Evolutionary conservation across 2,113 vertebrate genomes (phyloP).

Genomic region (Hemicordylus capensis): DNA sequence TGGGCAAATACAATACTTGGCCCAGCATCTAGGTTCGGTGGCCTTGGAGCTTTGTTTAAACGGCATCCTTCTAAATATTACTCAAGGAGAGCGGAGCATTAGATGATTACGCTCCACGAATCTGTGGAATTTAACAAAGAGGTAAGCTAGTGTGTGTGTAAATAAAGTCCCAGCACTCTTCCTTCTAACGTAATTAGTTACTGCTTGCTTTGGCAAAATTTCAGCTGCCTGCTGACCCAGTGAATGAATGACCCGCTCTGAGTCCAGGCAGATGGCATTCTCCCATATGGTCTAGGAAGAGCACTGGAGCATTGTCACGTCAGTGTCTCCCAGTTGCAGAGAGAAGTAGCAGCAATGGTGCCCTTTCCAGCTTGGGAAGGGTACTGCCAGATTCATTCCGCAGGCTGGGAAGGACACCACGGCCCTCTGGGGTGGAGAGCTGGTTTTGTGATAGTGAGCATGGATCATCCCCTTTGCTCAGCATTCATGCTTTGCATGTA

Average conservation of each 20-base stretch:
- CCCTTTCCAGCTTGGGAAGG: background rate
- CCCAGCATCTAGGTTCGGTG: background rate
- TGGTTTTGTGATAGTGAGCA: too few relatives aligned
- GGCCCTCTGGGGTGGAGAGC: too few relatives aligned
- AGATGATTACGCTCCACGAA: background rate
- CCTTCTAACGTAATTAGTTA: background rate
- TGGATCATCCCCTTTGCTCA: too few relatives aligned
- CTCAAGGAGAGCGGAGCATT: background rate
- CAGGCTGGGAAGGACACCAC: background rate
- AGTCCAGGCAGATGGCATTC: background rate
- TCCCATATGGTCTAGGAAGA: background rate
- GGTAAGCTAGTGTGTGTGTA: background rate
- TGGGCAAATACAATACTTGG: background rate
- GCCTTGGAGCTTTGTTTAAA: background rate
- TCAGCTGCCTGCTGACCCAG: background rate
- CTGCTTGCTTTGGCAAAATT: conserved; percentile 7
- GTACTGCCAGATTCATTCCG: background rate
- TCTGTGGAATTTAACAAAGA: background rate
- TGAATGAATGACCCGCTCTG: background rate
- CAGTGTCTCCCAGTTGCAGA: too few relatives aligned
- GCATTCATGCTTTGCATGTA: too few relatives aligned
- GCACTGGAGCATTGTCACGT: background rate
- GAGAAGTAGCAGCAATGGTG: too few relatives aligned
- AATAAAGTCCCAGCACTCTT: background rate
- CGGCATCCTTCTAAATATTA: background rate